Percentiles rank a stretch among this genome's conserved stretches.
Conservation (phyloP, 2,888 invertebrate genomes). For the Cryptocephalus moraei region DNA sequence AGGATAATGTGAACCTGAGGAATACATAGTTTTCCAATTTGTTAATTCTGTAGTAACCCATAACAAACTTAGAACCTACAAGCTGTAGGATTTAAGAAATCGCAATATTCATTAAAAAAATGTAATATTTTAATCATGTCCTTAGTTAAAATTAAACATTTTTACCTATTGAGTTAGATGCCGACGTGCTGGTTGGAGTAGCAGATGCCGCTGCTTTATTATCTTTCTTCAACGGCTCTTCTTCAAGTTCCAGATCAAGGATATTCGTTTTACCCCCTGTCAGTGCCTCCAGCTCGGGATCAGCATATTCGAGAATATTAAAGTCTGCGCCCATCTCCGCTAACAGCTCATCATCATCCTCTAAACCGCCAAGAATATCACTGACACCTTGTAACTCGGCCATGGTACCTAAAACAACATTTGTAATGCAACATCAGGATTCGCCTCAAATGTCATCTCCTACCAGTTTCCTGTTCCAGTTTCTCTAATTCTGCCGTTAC, state of each 20-base stretch:
- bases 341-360: conserved; percentile 75
- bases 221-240: conserved; percentile 60
- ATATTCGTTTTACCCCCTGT: conserved; percentile 76
- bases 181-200: conserved; percentile 1
- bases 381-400: conserved; percentile 58
- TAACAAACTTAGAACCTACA: too few species aligned
- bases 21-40: too few species aligned
- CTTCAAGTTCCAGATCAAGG: conserved; percentile 72
- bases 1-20: too few species aligned
- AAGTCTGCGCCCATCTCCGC: conserved; percentile 92
- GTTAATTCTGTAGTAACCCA: too few species aligned
- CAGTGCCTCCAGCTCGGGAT: conserved; percentile 80
- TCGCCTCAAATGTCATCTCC: not conserved
- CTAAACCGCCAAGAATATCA: conserved; percentile 72
- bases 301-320: conserved; percentile 91
- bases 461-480: conserved; percentile 55
- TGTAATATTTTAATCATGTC: too few species aligned
- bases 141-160: too few species aligned
- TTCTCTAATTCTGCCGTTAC: conserved; percentile 60
- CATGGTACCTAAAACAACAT: conserved; percentile 26
- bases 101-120: too few species aligned
- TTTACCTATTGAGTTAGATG: too few species aligned
- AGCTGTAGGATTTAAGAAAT: too few species aligned
- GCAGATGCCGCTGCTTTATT: conserved; percentile 34
- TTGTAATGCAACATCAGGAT: not conserved